phyloP scores from a whole-genome alignment of 2,113 vertebrate species.

The Tichodroma muraria region DNA sequence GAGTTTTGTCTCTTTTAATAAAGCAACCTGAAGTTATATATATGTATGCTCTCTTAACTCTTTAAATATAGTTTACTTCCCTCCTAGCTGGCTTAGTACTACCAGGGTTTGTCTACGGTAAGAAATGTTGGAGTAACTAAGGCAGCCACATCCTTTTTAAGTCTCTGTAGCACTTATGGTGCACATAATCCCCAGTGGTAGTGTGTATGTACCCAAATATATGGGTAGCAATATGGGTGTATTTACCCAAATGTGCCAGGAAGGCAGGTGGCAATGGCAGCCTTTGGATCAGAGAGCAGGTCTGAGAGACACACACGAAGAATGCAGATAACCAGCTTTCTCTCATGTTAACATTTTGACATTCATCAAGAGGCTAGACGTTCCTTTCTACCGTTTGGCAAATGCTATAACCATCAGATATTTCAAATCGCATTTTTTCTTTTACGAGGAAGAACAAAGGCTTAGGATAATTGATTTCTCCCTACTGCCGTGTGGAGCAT shows the following conservation, averaged over 20 bases:
- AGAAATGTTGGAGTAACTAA: neutral
- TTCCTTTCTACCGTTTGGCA: neutral
- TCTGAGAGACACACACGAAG: neutral
- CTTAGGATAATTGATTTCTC: neutral
- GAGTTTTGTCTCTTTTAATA: neutral
- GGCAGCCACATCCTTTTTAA: neutral
- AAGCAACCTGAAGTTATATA: neutral
- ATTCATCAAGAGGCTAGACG: neutral
- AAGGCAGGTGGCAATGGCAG: neutral
- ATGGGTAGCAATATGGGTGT: too few species aligned
- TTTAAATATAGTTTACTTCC: neutral
- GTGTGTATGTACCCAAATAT: neutral
- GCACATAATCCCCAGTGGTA: rapidly evolving
- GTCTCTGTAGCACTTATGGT: neutral
- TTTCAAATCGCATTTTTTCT: neutral
- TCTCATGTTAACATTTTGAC: neutral
- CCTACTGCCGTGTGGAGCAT: neutral
- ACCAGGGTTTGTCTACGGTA: rapidly evolving
- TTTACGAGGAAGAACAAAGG: neutral
- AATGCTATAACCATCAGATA: neutral
- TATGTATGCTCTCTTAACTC: neutral
- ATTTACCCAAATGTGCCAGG: neutral
- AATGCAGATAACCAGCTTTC: neutral
- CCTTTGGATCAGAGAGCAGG: neutral
- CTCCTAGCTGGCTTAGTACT: rapidly evolving